phyloP scores from a whole-genome alignment of 2,888 invertebrate species.

The Allolobophora icterica region DNA sequence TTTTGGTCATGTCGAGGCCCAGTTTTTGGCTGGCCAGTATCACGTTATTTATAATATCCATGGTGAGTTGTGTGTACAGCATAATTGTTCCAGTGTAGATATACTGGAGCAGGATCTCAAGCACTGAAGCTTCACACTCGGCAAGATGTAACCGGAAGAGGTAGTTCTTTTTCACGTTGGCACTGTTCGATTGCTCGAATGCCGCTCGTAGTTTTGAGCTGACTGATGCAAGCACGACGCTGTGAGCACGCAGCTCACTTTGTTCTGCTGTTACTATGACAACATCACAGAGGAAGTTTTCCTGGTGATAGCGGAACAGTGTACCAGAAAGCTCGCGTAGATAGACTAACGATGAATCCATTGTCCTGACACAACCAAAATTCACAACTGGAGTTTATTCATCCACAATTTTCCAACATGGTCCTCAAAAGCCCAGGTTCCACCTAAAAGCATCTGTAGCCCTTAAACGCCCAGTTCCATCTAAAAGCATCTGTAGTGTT shows the following conservation, averaged over 20 bases:
- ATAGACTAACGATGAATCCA: conserved; percentile 24
- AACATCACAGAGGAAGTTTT: conserved; percentile 34
- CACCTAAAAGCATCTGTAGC: background rate
- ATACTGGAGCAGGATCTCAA: conserved; percentile 32
- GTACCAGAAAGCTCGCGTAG: conserved; percentile 26
- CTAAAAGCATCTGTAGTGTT: no score
- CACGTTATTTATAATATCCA: background rate
- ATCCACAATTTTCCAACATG: background rate
- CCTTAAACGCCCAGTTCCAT: no score
- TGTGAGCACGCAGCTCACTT: conserved; percentile 24
- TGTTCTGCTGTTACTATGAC: conserved; percentile 28
- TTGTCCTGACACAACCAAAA: background rate
- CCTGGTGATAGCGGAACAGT: conserved; percentile 23
- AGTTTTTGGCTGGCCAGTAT: conserved; percentile 31
- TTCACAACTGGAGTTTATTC: background rate
- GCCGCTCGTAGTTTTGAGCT: conserved; percentile 31
- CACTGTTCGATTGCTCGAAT: conserved; percentile 27
- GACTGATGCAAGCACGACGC: conserved; percentile 32
- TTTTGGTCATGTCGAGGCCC: conserved; percentile 23
- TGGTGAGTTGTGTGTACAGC: background rate
- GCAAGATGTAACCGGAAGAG: conserved; percentile 26
- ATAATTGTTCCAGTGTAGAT: conserved; percentile 33
- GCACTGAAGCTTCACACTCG: conserved; percentile 25
- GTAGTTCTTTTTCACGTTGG: conserved; percentile 8
- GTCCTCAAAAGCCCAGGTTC: background rate